phyloP scores from a whole-genome alignment of 2,888 invertebrate genomes.

The Caenorhabditis sp. region DNA sequence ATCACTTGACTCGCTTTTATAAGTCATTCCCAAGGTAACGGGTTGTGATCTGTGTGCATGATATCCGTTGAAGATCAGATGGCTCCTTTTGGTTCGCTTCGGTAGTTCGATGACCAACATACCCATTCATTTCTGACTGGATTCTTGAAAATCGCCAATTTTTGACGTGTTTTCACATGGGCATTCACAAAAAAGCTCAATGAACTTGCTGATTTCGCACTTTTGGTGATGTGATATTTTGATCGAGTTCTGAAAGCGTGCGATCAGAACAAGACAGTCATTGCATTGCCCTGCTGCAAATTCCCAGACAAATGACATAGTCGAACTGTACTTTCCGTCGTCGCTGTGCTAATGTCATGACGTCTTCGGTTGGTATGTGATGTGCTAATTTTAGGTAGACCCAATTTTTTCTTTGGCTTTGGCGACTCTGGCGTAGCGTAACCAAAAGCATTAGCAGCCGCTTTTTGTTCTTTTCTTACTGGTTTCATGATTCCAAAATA shows the following conservation, averaged over 20 bases:
- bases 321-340: background rate
- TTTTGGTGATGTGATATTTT: background rate
- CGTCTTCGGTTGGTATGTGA: constrained; percentile 5
- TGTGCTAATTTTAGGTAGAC: background rate
- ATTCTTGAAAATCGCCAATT: background rate
- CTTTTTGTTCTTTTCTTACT: background rate
- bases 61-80: background rate
- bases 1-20: background rate
- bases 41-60: background rate
- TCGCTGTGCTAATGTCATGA: background rate
- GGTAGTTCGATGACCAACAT: background rate
- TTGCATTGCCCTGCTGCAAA: background rate
- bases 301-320: constrained; percentile 2
- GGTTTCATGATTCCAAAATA: too few species aligned
- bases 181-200: background rate
- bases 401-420: background rate
- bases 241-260: background rate
- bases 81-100: background rate
- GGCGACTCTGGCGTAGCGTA: too few species aligned
- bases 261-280: background rate
- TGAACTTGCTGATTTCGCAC: background rate
- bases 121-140: background rate
- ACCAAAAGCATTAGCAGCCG: too few species aligned
- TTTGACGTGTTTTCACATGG: background rate
- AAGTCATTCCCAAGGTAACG: background rate